Evolutionary conservation across 2,888 invertebrate genomes (phyloP).

Genomic region (Orthonychiurus folsomi): DNA sequence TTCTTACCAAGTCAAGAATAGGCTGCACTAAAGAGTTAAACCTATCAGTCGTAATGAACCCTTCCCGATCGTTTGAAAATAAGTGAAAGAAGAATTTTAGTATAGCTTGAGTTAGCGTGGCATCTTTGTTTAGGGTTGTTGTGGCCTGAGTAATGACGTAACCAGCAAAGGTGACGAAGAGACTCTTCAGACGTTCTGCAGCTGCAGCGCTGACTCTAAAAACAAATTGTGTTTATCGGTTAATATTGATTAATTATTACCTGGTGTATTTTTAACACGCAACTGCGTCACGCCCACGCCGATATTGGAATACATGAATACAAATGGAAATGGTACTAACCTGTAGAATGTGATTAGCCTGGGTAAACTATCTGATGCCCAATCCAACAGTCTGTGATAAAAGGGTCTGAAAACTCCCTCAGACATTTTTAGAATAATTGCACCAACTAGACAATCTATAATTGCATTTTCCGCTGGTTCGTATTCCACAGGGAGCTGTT

Average conservation of each 20-base stretch:
- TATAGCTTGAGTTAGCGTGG: conserved; percentile 60
- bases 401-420: conserved; percentile 82
- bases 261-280: conserved; percentile 1
- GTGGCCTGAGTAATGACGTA: conserved; percentile 75
- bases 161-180: conserved; percentile 83
- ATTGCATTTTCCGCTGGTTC: conserved; percentile 47
- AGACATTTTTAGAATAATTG: conserved; percentile 72
- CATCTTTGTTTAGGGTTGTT: conserved; percentile 54
- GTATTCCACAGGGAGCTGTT: background rate
- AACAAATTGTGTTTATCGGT: conserved; percentile 7
- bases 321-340: conserved; percentile 42
- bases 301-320: background rate
- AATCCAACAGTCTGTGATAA: conserved; percentile 76
- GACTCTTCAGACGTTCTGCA: conserved; percentile 70
- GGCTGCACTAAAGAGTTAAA: conserved; percentile 78
- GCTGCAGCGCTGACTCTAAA: conserved; percentile 63
- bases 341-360: conserved; percentile 73
- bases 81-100: conserved; percentile 65
- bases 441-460: conserved; percentile 63
- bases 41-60: conserved; percentile 72
- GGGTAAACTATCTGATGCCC: conserved; percentile 61
- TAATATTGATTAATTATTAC: conserved; percentile 8
- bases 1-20: conserved; percentile 66
- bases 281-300: no score
- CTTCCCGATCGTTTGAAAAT: conserved; percentile 72